A percentile compares a stretch with the other conserved stretches of the same genome.
Evolutionary conservation across 1,140 invertebrate genomes (phyloP).

Genomic region (Eueides isabella): DNA sequence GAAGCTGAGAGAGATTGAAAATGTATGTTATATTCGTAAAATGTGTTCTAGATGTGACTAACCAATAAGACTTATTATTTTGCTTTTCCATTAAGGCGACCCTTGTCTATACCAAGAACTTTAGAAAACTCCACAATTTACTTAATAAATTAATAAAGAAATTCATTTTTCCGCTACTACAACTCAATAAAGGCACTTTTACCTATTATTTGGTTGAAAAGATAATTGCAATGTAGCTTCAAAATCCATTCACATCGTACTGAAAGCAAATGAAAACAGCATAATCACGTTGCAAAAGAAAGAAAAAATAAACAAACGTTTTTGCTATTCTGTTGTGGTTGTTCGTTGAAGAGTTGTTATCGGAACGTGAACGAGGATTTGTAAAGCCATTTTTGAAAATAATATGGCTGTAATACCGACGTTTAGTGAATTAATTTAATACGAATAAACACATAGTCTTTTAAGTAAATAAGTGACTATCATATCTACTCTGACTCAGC

Average conservation of each 20-base stretch:
- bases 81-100: no score
- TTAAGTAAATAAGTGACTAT: no score
- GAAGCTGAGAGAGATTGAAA: no score
- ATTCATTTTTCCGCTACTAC: constrained; percentile 7
- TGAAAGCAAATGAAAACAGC: constrained; percentile 33
- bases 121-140: background rate
- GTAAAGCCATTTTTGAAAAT: background rate
- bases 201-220: constrained; percentile 38
- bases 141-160: background rate
- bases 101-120: background rate
- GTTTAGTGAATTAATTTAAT: background rate
- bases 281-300: constrained; percentile 14
- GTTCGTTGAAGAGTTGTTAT: background rate
- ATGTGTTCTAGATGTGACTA: no score
- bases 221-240: constrained; percentile 37
- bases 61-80: no score
- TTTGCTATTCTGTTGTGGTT: constrained; percentile 1
- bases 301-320: background rate
- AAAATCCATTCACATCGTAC: constrained; percentile 33
- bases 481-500: no score
- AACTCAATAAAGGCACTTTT: constrained; percentile 5
- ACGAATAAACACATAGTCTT: no score
- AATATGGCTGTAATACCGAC: background rate
- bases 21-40: no score
- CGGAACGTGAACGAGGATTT: background rate